Evolutionary conservation across 2,113 vertebrate species (phyloP), one percentile per base, ranked within the genome.

Genomic region (Rousettus leschenaultii): DNA sequence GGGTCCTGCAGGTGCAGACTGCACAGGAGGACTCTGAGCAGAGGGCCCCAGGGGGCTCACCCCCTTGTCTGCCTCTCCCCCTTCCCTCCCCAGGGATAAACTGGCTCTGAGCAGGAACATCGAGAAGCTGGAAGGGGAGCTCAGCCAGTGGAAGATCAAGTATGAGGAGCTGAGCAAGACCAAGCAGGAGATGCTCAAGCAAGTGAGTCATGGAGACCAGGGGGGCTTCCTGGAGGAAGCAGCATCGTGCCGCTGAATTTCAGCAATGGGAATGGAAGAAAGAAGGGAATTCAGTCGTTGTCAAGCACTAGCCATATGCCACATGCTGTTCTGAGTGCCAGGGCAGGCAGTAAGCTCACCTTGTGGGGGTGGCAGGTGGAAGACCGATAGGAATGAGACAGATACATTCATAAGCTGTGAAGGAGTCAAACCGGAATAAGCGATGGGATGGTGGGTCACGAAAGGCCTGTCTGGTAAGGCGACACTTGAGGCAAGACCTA

Each of bases 61-160:
- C 82, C 55, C 45, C 35, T 1, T 33, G 7, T 51, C 75, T 53
- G 7, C 33, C 65, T 53, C n/a, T 89, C 87, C 35, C 35, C 85
- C 70, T 74, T 0, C 0, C 15, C 35, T 80, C 33, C 86, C 86
- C 97, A 99, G 99, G 98, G 99, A 99, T 98, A 99, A 99, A 95
- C 98, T 99, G 73, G 98, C 99, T 0, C 98, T 99, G 94, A 99
- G 99, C 97, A 99, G 99, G 97, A 99, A 91, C 98, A 99, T 99
- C 0, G 99, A 99, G 98, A 99, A 99, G 97, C 98, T 99, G 97
- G 99, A 99, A 98, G 98, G 98, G 0, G 99, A 99, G 66, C 98
- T 99, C 92, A 99, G 98, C 98, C 99, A 99, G 92, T 99, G 99
- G 99, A 99, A 99, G 98, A 98, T 99, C 90, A 99, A 99, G 97